Evolutionary conservation across 2,888 invertebrate species (phyloP).

Genomic region (Ethmia dodecea): DNA sequence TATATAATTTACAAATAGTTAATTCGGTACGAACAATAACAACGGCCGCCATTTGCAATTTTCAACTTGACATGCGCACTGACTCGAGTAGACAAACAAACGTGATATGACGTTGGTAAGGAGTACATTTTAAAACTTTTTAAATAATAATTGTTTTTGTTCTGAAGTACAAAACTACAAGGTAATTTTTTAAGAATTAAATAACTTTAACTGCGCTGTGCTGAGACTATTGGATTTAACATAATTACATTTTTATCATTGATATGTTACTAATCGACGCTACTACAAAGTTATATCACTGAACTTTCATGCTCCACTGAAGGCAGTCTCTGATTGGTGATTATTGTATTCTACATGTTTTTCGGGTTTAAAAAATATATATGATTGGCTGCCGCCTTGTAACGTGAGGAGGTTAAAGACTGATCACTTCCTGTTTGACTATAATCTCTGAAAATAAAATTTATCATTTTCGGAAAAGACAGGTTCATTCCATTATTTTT

Average conservation of each 20-base stretch:
- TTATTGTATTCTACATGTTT: slow-evolving; percentile 52
- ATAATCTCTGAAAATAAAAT: not conserved
- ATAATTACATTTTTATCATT: no score
- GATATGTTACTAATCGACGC: slow-evolving; percentile 25
- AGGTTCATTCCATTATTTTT: no score
- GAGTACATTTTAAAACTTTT: not conserved
- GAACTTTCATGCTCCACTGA: slow-evolving; percentile 61
- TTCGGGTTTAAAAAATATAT: slow-evolving; percentile 36
- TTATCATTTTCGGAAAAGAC: not conserved
- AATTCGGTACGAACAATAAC: slow-evolving; percentile 98
- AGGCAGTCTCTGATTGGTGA: slow-evolving; percentile 51
- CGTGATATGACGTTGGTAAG: slow-evolving; percentile 45
- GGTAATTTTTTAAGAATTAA: no score
- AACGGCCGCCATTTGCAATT: slow-evolving; percentile 99
- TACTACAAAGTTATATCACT: slow-evolving; percentile 40
- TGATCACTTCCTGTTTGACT: slow-evolving; percentile 66
- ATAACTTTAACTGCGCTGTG: no score
- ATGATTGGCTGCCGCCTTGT: slow-evolving; percentile 64
- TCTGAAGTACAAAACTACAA: no score
- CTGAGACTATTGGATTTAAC: no score
- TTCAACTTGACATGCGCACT: slow-evolving; percentile 87
- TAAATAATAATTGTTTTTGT: not conserved
- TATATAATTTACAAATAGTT: slow-evolving; percentile 84
- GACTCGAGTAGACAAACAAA: slow-evolving; percentile 67
- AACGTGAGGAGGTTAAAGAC: slow-evolving; percentile 64